These are phyloP conservation scores for Brachionus koreanus DNA, from an alignment of 1,140 invertebrate genomes.

Conservation along the genomic window DNA sequence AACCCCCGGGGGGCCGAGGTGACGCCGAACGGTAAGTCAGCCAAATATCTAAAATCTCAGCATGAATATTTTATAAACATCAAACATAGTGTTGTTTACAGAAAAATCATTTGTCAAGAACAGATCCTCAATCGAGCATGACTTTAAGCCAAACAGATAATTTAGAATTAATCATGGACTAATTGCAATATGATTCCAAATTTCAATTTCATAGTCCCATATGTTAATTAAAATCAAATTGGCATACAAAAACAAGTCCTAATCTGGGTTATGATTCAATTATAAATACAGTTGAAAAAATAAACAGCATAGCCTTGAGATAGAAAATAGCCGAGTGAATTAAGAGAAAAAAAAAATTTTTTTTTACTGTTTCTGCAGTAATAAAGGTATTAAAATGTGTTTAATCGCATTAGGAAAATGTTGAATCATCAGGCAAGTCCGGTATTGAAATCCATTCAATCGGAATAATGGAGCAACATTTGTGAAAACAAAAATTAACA, in stretches of 20 bases:
- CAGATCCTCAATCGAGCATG: neutral
- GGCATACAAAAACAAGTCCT: neutral
- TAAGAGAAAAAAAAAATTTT: no score
- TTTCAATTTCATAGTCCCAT: neutral
- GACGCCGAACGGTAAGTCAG: neutral
- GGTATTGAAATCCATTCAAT: neutral
- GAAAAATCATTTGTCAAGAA: neutral
- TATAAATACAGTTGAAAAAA: slow-evolving; percentile 6
- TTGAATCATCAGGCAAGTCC: neutral
- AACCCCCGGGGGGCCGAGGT: neutral
- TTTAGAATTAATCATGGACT: neutral
- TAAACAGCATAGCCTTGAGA: neutral
- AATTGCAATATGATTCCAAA: slow-evolving; percentile 11
- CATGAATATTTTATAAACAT: neutral
- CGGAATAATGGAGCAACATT: slow-evolving; percentile 1
- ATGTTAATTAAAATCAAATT: slow-evolving; percentile 26
- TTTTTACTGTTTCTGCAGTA: neutral
- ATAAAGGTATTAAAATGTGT: neutral
- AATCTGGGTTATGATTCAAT: slow-evolving; percentile 30
- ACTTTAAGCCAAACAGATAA: slow-evolving; percentile 13
- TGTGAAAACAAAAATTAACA: neutral
- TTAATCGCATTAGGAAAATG: neutral
- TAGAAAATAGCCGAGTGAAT: neutral
- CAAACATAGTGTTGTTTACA: neutral
- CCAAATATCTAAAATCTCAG: slow-evolving; percentile 1